Evolutionary conservation across 53 echinoderm and acorn worm species (phyloP), one percentile per base, ranked within the genome.

Genomic region (Pentamera pediparva): DNA sequence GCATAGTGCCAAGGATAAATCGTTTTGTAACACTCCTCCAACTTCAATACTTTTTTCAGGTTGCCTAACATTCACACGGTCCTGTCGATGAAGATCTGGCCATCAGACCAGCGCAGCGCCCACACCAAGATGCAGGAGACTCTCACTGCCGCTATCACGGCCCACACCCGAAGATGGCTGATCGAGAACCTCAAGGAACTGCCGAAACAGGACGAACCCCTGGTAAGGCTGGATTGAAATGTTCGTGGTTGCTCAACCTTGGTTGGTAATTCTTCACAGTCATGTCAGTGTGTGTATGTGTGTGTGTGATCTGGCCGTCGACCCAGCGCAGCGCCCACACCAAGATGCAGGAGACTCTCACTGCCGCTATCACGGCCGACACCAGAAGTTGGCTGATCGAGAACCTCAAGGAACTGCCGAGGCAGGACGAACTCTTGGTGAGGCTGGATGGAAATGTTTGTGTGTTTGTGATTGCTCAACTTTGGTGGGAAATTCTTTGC

Each of bases 61-160:
- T 65, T 89, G 7, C 59, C 55, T 13, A 89, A 81, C 35, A 77
- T 89, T 31, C 74, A 77, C 32, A 85, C 80, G 38, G 57, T 89
- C 4, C 62, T 89, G 2, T 77, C 71, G 24, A 77, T 89, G 81
- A 89, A 89, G 56, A 76, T 85, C 15, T 82, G 82, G 87, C 73
- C 78, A 41, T 74, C 39, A 13, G 65, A 77, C 13, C 58, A 85
- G 26, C 69, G 70, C 4, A 51, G 79, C 2, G 65, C 82, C 11
- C 87, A 83, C 50, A 70, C 70, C 8, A 76, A 75, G 69, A 81
- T 87, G 51, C 79, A 70, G 20, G 79, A 82, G 33, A 45, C 76
- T 4, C 51, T 90, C 61, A 76, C 71, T 39, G 67, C 84, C 6
- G 60, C 72, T 8, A 82, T 94, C 32, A 62, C 71, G 12, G 56